Evolutionary conservation across 2,888 invertebrate species (phyloP), one percentile per base, ranked within the genome.

Genomic region (Meloe dianella): DNA sequence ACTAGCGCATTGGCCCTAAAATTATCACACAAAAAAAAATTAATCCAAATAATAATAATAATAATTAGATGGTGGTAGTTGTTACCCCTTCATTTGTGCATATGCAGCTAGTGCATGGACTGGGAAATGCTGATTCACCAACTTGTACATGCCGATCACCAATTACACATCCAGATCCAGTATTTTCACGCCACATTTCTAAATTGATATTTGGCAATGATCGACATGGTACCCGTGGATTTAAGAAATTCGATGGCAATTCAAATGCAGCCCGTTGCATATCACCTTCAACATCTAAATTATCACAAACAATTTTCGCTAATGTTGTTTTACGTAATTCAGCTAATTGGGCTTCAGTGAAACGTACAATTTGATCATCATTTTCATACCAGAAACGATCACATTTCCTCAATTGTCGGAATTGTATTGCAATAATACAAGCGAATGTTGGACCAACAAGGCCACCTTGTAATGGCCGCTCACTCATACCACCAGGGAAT

Each of bases 331-430:
- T 96, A 0, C 96, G 88, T 69, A 98, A 89, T 84, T 97, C 97
- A 0, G 92, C 90, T 65, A 97, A 82, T 80, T 98, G 97, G 27
- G 90, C 89, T 79, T 95, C 94, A 0, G 92, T 92, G 82, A 96
- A 96, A 47, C 91, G 87, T 0, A 93, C 87, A 2, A 89, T 89
- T 0, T 92, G 86, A 80, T 93, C 92, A 74, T 91, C 91, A 70
- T 94, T 96, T 84, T 96, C 96, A 82, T 97, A 97, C 95, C 97
- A 98, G 86, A 92, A 97, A 75, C 98, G 87, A 85, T 98, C 98
- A 79, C 98, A 98, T 79, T 95, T 94, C 74, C 95, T 90, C 61
- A 95, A 85, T 78, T 94, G 93, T 63, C 94, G 86, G 85, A 97
- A 97, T 85, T 98, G 98, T 61, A 94, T 93, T 63, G 95, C 97